phyloP scores from a whole-genome alignment of 1,140 invertebrate species.

The Microplitis mediator region DNA sequence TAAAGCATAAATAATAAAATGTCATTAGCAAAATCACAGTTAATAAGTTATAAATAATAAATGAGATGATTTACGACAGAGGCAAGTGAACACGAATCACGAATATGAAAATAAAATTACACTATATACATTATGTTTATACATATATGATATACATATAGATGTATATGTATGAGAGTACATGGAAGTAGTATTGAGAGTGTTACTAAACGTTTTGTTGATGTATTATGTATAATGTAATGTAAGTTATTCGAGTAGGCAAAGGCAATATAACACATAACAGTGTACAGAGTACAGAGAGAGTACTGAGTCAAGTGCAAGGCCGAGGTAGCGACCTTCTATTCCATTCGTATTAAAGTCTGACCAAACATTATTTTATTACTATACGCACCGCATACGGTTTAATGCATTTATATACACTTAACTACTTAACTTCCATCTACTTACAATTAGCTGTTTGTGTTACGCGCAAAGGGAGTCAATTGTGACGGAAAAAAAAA shows the following conservation, averaged over 20 bases:
- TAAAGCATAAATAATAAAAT: not conserved
- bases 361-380: conserved; percentile 33
- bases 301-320: conserved; percentile 27
- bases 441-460: not conserved
- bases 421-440: not conserved
- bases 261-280: not conserved
- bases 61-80: not conserved
- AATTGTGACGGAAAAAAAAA: too few relatives aligned
- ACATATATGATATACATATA: too few relatives aligned
- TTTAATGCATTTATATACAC: conserved; percentile 18
- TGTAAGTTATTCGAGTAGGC: not conserved
- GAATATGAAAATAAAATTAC: not conserved
- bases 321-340: conserved; percentile 43
- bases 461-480: too few relatives aligned
- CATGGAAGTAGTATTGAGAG: too few relatives aligned
- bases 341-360: conserved; percentile 1
- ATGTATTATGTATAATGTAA: too few relatives aligned
- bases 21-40: not conserved
- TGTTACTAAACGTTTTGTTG: not conserved
- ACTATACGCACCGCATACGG: conserved; percentile 15
- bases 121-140: not conserved
- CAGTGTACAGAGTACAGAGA: too few relatives aligned
- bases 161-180: too few relatives aligned
- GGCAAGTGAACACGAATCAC: not conserved
- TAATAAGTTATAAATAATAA: too few relatives aligned